phyloP scores from a whole-genome alignment of 2,888 invertebrate genomes.

The Eupelmus urozonus region DNA sequence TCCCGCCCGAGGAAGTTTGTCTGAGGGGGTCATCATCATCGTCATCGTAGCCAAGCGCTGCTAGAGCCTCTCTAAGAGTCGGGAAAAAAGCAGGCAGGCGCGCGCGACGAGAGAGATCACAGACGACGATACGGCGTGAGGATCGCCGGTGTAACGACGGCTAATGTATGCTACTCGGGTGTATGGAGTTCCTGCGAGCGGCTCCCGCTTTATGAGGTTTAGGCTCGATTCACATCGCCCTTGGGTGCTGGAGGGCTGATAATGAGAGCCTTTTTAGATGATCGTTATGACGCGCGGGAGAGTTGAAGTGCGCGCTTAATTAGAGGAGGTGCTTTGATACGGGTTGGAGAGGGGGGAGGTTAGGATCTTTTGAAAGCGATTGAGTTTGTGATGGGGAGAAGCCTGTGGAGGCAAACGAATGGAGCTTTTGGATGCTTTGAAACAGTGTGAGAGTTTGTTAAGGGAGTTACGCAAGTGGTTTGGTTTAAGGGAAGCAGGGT shows the following conservation, averaged over 20 bases:
- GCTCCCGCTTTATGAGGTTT: slow-evolving; percentile 61
- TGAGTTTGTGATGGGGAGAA: too few species aligned
- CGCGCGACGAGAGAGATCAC: slow-evolving; percentile 64
- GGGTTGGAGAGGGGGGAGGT: too few species aligned
- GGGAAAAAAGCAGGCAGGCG: too few species aligned
- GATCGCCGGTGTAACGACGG: slow-evolving; percentile 54
- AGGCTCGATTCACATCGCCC: slow-evolving; percentile 13
- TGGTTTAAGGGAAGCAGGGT: too few species aligned
- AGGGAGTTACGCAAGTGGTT: too few species aligned
- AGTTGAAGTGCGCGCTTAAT: neutral
- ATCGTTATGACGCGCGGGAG: neutral
- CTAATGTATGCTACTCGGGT: slow-evolving; percentile 70
- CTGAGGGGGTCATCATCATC: slow-evolving; percentile 56
- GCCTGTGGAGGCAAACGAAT: too few species aligned
- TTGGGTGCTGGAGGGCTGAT: neutral
- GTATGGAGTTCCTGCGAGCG: slow-evolving; percentile 65
- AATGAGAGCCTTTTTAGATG: too few species aligned
- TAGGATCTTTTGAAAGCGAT: too few species aligned
- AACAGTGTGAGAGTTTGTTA: too few species aligned
- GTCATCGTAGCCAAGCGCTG: slow-evolving; percentile 20
- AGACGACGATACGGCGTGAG: slow-evolving; percentile 63
- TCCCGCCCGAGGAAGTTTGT: slow-evolving; percentile 42
- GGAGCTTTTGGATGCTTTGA: too few species aligned
- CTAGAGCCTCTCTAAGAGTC: too few species aligned
- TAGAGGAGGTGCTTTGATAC: neutral